Evolutionary conservation across 1,140 invertebrate genomes (phyloP).

Genomic region (Palaemon carinicauda): DNA sequence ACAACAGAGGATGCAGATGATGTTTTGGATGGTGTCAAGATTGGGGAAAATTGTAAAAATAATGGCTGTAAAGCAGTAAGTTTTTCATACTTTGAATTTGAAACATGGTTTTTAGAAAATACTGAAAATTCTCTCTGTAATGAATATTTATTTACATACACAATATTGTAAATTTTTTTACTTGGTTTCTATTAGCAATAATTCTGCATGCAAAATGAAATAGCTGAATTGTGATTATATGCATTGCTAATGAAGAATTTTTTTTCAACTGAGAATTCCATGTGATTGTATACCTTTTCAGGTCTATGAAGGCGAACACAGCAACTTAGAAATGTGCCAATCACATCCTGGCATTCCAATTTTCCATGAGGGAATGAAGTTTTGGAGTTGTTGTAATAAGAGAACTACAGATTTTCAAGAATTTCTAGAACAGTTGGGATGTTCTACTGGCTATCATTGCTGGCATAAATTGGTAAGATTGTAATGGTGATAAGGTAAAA

Average conservation of each 20-base stretch:
- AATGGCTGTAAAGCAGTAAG: slow-evolving; percentile 78
- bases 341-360: slow-evolving; percentile 91
- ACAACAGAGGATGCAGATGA: neutral
- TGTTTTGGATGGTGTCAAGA: slow-evolving; percentile 64
- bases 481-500: no score
- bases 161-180: no score
- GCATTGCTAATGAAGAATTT: no score
- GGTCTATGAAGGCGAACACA: slow-evolving; percentile 76
- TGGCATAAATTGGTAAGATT: slow-evolving; percentile 76
- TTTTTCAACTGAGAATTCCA: neutral
- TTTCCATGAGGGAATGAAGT: slow-evolving; percentile 98
- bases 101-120: no score
- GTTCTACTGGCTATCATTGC: slow-evolving; percentile 81
- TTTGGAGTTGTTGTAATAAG: slow-evolving; percentile 95
- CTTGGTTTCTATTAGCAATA: no score
- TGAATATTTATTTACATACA: no score
- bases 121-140: no score
- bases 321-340: slow-evolving; percentile 75
- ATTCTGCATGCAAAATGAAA: no score
- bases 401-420: slow-evolving; percentile 92
- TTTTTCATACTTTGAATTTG: neutral
- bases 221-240: no score
- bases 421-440: slow-evolving; percentile 88
- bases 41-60: slow-evolving; percentile 90
- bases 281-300: slow-evolving; percentile 59